Evolutionary conservation across 1,140 invertebrate species (phyloP).

Genomic region (Penaeus japonicus): DNA sequence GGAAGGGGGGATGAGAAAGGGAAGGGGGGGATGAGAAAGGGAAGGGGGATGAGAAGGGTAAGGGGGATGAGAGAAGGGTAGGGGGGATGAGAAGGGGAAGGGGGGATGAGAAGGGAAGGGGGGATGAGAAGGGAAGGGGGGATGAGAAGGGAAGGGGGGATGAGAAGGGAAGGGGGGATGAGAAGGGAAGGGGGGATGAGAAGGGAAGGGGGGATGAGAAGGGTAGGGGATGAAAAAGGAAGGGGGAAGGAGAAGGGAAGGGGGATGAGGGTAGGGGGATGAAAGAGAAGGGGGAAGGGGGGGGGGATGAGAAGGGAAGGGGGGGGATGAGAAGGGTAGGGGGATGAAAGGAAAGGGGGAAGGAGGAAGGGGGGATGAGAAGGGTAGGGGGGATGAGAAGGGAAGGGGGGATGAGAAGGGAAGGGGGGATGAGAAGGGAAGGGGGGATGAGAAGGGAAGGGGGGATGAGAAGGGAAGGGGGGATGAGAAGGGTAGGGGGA

Average conservation of each 20-base stretch:
- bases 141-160: no score
- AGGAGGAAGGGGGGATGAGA: no score
- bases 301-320: background rate
- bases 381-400: no score
- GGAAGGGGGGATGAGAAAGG: background rate
- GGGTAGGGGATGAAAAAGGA: no score
- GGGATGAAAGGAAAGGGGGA: background rate
- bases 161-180: background rate
- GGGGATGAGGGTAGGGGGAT: background rate
- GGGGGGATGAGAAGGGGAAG: no score
- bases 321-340: no score
- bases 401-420: background rate
- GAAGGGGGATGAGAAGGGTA: no score
- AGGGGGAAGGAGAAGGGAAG: no score
- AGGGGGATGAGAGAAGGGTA: background rate
- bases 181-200: background rate
- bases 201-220: no score
- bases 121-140: background rate
- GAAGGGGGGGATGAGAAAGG: no score
- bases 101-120: background rate
- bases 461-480: background rate
- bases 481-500: background rate
- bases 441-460: background rate
- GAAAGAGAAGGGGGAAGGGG: no score
- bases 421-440: background rate